Conservation (phyloP, 2,888 invertebrate genomes). For the Xanthorhoe spadicearia region DNA sequence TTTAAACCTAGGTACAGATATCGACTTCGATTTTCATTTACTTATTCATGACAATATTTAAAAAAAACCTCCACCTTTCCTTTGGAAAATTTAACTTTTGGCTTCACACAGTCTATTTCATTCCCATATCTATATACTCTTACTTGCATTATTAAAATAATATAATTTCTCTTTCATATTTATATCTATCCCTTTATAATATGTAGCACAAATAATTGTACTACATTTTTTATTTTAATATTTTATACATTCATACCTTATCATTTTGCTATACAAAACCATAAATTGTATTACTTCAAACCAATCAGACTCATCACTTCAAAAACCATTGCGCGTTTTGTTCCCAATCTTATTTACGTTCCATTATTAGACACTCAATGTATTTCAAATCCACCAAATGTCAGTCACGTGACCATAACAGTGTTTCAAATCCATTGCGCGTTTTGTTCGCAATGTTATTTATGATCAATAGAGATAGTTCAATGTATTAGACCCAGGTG, state of each 20-base stretch:
- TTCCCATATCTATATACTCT: neutral
- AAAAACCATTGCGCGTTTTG: conserved; percentile 10
- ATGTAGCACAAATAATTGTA: no score
- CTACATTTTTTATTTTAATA: no score
- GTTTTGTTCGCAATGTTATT: neutral
- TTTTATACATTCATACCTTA: no score
- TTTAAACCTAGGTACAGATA: no score
- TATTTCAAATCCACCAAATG: neutral
- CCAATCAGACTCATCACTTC: neutral
- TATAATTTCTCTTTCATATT: no score
- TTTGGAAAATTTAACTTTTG: neutral
- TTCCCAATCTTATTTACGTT: neutral
- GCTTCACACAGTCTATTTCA: neutral
- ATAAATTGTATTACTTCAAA: neutral
- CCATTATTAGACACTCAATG: neutral
- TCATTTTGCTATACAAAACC: neutral
- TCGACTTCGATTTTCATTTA: no score
- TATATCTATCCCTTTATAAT: no score
- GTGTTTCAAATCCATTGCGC: conserved; percentile 1
- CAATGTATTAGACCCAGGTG: conserved; percentile 54
- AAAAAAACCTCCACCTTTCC: no score
- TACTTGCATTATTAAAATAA: no score
- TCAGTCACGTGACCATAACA: neutral
- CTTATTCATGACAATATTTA: no score
- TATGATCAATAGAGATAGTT: neutral